These are phyloP conservation scores for Corynorhinus townsendii DNA, from an alignment of 2,113 vertebrate species.

Conservation along the genomic window DNA sequence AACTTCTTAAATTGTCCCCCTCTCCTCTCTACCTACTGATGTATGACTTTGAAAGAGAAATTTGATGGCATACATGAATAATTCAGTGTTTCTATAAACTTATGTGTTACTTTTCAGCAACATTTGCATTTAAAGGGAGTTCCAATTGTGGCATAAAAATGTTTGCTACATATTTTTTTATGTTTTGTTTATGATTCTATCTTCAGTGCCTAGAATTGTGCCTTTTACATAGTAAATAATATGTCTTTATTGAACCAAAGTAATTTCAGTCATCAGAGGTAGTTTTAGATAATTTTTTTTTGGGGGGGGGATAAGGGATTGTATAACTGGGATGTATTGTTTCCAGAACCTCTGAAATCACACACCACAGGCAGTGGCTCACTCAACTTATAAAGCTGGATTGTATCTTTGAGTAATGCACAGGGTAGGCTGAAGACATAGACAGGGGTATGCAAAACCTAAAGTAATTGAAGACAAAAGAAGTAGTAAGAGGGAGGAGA, in stretches of 20 bases:
- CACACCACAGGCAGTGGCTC: background rate
- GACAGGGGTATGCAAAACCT: background rate
- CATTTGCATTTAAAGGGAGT: constrained; percentile 46
- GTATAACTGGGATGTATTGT: background rate
- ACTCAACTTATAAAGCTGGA: background rate
- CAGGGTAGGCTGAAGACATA: background rate
- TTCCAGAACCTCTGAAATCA: background rate
- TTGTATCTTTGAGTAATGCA: background rate
- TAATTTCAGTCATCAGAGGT: background rate
- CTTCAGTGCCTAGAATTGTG: background rate
- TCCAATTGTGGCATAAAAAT: constrained; percentile 28
- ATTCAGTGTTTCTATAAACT: constrained; percentile 62
- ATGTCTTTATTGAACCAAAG: background rate
- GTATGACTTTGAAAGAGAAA: constrained; percentile 16
- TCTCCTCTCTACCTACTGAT: background rate
- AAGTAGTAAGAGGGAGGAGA: background rate
- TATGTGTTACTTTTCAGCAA: background rate
- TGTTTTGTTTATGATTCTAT: background rate
- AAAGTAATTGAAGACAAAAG: background rate
- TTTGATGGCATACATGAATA: constrained; percentile 34
- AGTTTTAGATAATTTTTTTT: background rate
- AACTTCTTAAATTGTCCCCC: background rate
- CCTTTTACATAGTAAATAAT: background rate
- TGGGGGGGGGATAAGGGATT: background rate
- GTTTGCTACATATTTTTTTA: background rate